Conservation (phyloP, 2,113 vertebrate species). For the Myotis davidii region DNA sequence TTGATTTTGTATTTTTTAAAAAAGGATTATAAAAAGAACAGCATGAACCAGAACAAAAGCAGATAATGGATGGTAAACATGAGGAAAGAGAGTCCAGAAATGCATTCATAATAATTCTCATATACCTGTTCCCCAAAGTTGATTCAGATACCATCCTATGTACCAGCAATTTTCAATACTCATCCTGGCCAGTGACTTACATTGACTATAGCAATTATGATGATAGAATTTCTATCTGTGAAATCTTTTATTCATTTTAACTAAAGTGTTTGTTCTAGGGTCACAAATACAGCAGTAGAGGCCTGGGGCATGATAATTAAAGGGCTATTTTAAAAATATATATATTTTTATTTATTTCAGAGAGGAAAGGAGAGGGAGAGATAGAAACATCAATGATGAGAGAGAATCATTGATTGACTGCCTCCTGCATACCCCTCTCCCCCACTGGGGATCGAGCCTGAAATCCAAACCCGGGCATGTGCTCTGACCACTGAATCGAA, state of each 20-base stretch:
- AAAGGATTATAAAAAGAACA: constrained; percentile 77
- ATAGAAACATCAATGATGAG: too few relatives aligned
- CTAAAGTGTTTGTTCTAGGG: constrained; percentile 37
- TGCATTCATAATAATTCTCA: constrained; percentile 37
- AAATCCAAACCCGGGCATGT: too few relatives aligned
- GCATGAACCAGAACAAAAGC: constrained; percentile 73
- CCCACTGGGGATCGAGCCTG: too few relatives aligned
- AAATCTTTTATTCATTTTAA: constrained; percentile 58
- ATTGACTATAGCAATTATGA: constrained; percentile 17
- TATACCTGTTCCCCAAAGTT: constrained; percentile 45
- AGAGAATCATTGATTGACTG: too few relatives aligned
- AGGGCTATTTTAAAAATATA: neutral
- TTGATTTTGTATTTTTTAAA: constrained; percentile 81
- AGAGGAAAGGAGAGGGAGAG: too few relatives aligned
- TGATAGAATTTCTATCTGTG: neutral
- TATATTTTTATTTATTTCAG: too few relatives aligned
- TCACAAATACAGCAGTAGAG: neutral
- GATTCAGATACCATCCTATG: neutral
- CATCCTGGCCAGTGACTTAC: neutral
- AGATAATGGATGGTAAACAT: constrained; percentile 74
- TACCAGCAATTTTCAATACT: neutral
- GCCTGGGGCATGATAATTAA: neutral
- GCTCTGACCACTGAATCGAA: too few relatives aligned
- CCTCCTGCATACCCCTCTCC: too few relatives aligned
- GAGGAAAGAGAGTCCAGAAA: constrained; percentile 65